Percentiles rank a stretch among this genome's conserved stretches.
Conservation (phyloP, 2,888 invertebrate species). For the Steromphala cineraria region DNA sequence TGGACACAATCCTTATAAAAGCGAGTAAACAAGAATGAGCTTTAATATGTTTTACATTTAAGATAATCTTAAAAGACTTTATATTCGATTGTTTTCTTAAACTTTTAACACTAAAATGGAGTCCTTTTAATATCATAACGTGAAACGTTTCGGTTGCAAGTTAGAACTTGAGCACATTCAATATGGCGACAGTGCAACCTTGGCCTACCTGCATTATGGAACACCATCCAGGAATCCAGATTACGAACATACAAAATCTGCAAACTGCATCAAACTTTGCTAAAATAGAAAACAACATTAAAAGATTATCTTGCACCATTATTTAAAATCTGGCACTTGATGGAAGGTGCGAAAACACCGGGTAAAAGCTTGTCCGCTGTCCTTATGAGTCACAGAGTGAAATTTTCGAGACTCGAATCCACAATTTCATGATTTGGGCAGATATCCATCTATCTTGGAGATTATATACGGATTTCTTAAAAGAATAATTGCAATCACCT, state of each 20-base stretch:
- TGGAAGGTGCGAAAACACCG: too few species aligned
- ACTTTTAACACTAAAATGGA: too few species aligned
- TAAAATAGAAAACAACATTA: background rate
- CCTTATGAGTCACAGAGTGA: too few species aligned
- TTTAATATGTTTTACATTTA: too few species aligned
- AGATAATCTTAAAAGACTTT: too few species aligned
- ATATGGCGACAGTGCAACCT: slow-evolving; percentile 10
- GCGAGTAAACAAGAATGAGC: too few species aligned
- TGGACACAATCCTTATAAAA: too few species aligned
- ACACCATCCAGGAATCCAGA: slow-evolving; percentile 2
- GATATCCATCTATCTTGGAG: background rate
- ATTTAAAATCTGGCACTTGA: background rate
- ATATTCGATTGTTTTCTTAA: too few species aligned
- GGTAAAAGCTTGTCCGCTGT: too few species aligned
- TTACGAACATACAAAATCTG: background rate
- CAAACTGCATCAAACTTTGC: slow-evolving; percentile 1
- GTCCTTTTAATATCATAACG: too few species aligned
- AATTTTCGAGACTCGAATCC: background rate
- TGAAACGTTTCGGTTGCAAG: background rate
- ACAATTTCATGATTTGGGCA: background rate
- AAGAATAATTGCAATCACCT: background rate
- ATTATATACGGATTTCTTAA: background rate
- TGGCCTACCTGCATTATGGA: background rate
- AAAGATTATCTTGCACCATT: background rate
- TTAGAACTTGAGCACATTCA: background rate